Conservation (phyloP, 2,888 invertebrate species). For the Trissolcus brochymenae region DNA sequence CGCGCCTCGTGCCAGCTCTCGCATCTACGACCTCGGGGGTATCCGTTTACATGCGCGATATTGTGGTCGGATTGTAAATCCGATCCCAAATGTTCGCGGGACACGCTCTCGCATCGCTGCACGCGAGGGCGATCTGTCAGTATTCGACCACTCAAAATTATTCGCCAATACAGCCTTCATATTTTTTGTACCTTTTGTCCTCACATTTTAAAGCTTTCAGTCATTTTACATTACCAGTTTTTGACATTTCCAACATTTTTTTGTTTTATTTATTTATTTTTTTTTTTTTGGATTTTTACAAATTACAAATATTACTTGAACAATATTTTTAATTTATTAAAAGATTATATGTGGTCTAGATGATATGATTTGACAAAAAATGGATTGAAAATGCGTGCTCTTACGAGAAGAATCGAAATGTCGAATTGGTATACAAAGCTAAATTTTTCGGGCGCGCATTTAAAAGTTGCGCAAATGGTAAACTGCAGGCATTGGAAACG, state of each 20-base stretch:
- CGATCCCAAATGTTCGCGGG: slow-evolving; percentile 59
- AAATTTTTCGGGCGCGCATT: too few relatives aligned
- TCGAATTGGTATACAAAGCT: too few relatives aligned
- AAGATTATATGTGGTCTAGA: too few relatives aligned
- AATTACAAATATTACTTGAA: too few relatives aligned
- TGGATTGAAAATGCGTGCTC: too few relatives aligned
- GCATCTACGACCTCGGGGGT: slow-evolving; percentile 59
- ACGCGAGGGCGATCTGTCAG: slow-evolving; percentile 55
- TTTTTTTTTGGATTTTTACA: too few relatives aligned
- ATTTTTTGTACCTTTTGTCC: slow-evolving; percentile 25
- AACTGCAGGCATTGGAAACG: too few relatives aligned
- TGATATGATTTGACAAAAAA: too few relatives aligned
- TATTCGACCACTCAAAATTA: slow-evolving; percentile 51
- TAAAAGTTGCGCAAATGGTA: too few relatives aligned
- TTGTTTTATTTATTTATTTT: too few relatives aligned
- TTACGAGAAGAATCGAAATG: too few relatives aligned
- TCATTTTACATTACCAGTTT: background rate
- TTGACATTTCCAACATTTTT: background rate
- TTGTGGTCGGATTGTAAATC: slow-evolving; percentile 61
- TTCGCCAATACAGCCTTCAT: slow-evolving; percentile 48
- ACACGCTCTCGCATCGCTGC: slow-evolving; percentile 60
- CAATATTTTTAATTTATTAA: too few relatives aligned
- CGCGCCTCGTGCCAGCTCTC: slow-evolving; percentile 58
- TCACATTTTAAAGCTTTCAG: background rate
- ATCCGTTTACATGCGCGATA: slow-evolving; percentile 63